Evolutionary conservation across 2,888 invertebrate genomes (phyloP), one percentile per base, ranked within the genome.

Genomic region (Andrena bucephala): DNA sequence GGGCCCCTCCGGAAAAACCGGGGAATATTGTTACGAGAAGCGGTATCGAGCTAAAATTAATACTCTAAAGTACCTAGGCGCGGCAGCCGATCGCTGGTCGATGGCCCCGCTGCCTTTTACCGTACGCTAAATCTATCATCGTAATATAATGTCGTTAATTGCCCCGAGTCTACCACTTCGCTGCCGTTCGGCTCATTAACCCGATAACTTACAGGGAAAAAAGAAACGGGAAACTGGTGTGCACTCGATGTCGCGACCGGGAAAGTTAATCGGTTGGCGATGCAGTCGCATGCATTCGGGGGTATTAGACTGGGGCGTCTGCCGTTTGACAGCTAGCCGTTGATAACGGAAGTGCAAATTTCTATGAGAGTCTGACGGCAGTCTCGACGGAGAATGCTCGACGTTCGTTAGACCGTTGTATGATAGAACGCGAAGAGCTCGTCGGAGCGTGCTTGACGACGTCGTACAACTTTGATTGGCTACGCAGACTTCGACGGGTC

Each of bases 391-490:
- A 1, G 54, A 63, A 77, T 27, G 29, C 62, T n/a, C 20, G 52
- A 24, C 60, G 78, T 80, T 87, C 75, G 88, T 86, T 86, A 85
- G 73, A 78, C 62, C 81, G 81, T 87, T 77, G 77, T 79, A 77
- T 75, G 42, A 42, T 42, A 42, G 42, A 83, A 84, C 80, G 62
- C 72, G 74, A 77, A 31, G 20, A 52, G 31, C 16, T 75, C 71
- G 59, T 65, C 50, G 52, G 33, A 73, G 70, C 62, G 83, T 87
- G 88, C 88, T 87, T 89, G 87, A 89, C 89, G 86, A 89, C 70
- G 81, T 86, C 81, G 83, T 85, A 71, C 79, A 88, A 90, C 84
- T 90, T 90, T 87, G 89, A 90, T 90, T 89, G 87, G 87, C 85
- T 72, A 74, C 69, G 78, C 76, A 79, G 86, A 90, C 87, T 89